Base-by-base conservation (phyloP, 2,113 vertebrate species). In the Eonycteris spelaea region DNA sequence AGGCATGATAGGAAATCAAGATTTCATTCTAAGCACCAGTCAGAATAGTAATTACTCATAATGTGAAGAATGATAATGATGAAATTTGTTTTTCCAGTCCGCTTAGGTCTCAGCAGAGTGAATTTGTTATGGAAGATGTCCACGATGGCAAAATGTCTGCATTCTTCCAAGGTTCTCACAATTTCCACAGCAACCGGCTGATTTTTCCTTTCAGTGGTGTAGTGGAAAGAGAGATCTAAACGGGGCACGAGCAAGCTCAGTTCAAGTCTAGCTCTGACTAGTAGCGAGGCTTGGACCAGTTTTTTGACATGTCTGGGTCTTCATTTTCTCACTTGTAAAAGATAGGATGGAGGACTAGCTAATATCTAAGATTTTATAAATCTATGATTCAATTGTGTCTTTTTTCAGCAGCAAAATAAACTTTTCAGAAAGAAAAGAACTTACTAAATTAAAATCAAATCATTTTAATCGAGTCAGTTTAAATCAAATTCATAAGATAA, bases 361-460 rank as follows among this genome's bases (percentile, higher is more conserved):
- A 53, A 88, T 40, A 35, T 67, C 33, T 61, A 74, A 40, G 5
- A 57, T 83, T 35, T 70, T 63, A 59, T 89, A 45, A 40, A n/a
- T 75, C 16, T 84, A 1, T 91, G 65, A 30, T 48, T 85, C n/a
- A 91, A 19, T 30, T 78, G 43, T 45, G 43, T 45, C 35, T 80
- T 35, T 86, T 78, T 91, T 77, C 38, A 87, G 33, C 30, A 78
- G 30, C 51, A 77, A 14, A 74, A 74, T 33, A 45, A 87, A 77
- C 3, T 59, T 86, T 59, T 63, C 43, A 79, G 53, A 90, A 93
- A 94, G 43, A 89, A 38, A 86, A 74, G 24, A 78, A 75, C 13
- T 80, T 70, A 21, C n/a, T 75, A 75, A 94, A 75, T 92, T 61
- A 77, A 93, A 78, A 90, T 89, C 51, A 84, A 86, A 73, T 71